phyloP scores from a whole-genome alignment of 2,113 vertebrate species.

The Nettapus auritus region DNA sequence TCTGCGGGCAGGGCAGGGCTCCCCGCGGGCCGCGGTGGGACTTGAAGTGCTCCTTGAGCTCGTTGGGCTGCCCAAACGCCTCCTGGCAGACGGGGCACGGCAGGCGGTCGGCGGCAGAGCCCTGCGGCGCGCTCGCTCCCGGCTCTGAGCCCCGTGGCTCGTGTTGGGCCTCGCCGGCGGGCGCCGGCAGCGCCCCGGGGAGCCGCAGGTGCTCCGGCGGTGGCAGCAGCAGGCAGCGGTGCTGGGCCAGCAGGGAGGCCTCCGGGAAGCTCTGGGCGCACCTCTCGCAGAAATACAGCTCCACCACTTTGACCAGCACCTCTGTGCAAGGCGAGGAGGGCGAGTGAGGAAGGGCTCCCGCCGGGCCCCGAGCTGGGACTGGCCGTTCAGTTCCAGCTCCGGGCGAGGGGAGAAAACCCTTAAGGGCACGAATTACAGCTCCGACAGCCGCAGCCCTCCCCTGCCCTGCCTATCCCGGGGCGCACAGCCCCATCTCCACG shows the following conservation, averaged over 20 bases:
- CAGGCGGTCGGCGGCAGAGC: background rate
- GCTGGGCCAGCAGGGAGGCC: conserved; percentile 68
- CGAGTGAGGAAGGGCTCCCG: background rate
- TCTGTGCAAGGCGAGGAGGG: conserved; percentile 48
- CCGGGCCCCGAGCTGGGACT: background rate
- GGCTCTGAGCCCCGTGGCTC: background rate
- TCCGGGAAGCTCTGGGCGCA: conserved; percentile 78
- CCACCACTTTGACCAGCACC: conserved; percentile 78
- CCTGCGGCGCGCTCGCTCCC: background rate
- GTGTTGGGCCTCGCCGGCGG: background rate
- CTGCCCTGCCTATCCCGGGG: background rate
- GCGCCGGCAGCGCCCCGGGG: background rate
- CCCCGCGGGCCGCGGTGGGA: conserved; percentile 32
- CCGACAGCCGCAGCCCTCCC: background rate
- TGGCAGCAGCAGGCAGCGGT: conserved; percentile 56
- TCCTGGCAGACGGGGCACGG: conserved; percentile 77
- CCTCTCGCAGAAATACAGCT: conserved; percentile 75
- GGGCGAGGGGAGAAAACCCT: background rate
- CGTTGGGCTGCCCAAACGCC: conserved; percentile 64
- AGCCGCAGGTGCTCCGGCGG: background rate
- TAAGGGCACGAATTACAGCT: background rate
- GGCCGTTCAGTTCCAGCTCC: background rate
- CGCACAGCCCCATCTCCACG: background rate
- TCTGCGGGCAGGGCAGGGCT: conserved; percentile 74
- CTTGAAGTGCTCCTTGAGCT: conserved; percentile 84